A percentile compares a stretch with the other conserved stretches of the same genome.
phyloP scores from a whole-genome alignment of 2,113 vertebrate genomes.

The Syrmaticus mikado region DNA sequence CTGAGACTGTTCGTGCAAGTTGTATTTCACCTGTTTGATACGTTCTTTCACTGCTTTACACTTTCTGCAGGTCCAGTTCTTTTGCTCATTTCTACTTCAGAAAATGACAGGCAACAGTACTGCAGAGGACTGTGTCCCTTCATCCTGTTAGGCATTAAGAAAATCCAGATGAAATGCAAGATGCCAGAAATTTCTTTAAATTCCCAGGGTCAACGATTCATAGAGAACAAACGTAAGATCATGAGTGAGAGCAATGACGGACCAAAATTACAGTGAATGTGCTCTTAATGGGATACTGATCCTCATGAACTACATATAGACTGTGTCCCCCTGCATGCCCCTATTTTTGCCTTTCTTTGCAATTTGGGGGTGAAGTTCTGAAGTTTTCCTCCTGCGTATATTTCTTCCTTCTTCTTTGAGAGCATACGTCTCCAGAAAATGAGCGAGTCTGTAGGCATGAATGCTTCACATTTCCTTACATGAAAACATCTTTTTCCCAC shows the following conservation, averaged over 20 bases:
- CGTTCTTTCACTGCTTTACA: neutral
- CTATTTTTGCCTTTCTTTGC: neutral
- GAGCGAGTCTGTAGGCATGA: neutral
- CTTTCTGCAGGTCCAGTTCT: neutral
- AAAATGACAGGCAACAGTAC: neutral
- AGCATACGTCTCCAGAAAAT: neutral
- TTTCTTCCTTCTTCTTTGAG: neutral
- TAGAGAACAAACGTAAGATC: neutral
- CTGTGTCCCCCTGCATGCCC: fast-evolving
- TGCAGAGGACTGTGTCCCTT: neutral
- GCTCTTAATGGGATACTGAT: neutral
- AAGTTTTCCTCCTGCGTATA: fast-evolving
- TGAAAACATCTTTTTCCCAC: neutral
- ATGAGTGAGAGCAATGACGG: neutral
- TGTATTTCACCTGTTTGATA: neutral
- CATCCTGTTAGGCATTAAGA: neutral
- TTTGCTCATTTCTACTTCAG: neutral
- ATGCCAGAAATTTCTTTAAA: neutral
- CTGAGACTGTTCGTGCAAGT: neutral
- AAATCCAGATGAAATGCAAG: neutral
- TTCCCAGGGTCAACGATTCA: neutral
- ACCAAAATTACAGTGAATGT: neutral
- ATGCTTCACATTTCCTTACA: neutral
- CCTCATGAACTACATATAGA: neutral
- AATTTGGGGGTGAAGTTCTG: neutral